Evolutionary conservation across 2,113 vertebrate species (phyloP), one percentile per base, ranked within the genome.

Genomic region (Bucco capensis): DNA sequence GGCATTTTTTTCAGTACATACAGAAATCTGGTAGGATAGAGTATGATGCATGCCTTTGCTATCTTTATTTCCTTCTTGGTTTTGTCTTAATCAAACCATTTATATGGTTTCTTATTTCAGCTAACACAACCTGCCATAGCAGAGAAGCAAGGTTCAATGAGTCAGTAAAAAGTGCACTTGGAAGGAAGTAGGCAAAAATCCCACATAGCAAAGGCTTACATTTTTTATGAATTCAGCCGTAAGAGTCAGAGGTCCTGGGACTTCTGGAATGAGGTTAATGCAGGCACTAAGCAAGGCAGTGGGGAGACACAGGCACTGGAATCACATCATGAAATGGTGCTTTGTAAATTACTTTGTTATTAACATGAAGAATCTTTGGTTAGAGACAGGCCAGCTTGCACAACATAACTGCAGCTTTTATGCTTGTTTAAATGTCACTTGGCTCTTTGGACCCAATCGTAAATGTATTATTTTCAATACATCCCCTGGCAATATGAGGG

Each of bases 181-280:
- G 22, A 50, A 31, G n/a, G 33, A 70, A 93, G 38, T 58, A 81
- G 38, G 67, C 78, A 75, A 50, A 54, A 81, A 87, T 92, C 83
- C 81, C 44, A 40, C 54, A 14, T 17, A 65, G 62, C 0, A 1
- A 81, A 69, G 71, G 6, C 50, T 92, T 91, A 35, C 80, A 67
- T 94, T 95, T 93, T 95, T 96, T 31, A 83, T 93, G 83, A 91
- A 89, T 94, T 94, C 78, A 22, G 62, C 35, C 66, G 53, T 74
- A 91, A 64, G 92, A 96, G 54, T 95, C 81, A 79, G 91, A 95
- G 87, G 94, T 80, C 83, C 91, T 58, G 25, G 80, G 81, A 89
- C 93, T 95, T 94, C 91, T 86, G 44, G 73, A 92, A 93, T 89
- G 93, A 96, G 95, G 93, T 93, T 94, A 92, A 88, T 90, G 89